phyloP scores from a whole-genome alignment of 2,888 invertebrate genomes.

The Eilema griseolum region DNA sequence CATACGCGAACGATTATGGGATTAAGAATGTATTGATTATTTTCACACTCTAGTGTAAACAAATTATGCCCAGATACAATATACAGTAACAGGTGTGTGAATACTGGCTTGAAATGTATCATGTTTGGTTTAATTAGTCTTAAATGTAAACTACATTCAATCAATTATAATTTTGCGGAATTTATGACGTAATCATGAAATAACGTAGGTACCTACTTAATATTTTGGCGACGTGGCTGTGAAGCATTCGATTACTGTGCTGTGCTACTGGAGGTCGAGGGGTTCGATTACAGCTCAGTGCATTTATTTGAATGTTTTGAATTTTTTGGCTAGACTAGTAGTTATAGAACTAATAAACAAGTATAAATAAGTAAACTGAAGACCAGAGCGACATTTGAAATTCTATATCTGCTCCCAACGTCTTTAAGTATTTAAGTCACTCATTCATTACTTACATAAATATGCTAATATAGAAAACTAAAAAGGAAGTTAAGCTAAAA shows the following conservation, averaged over 20 bases:
- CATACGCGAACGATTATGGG: slow-evolving; percentile 34
- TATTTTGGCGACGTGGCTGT: too few species aligned
- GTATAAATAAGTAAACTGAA: neutral
- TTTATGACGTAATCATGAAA: neutral
- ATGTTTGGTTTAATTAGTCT: slow-evolving; percentile 22
- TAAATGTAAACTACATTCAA: slow-evolving; percentile 19
- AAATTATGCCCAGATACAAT: slow-evolving; percentile 33
- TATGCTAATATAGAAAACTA: too few species aligned
- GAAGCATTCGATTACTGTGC: too few species aligned
- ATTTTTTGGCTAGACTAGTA: too few species aligned
- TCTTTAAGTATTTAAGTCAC: too few species aligned
- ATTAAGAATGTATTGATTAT: slow-evolving; percentile 40
- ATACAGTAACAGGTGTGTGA: slow-evolving; percentile 37
- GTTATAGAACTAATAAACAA: too few species aligned
- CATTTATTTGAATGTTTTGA: too few species aligned
- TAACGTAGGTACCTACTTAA: neutral
- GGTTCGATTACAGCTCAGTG: too few species aligned
- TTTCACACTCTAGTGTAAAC: slow-evolving; percentile 40
- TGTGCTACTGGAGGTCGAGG: too few species aligned
- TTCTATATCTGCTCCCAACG: neutral
- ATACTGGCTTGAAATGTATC: slow-evolving; percentile 28
- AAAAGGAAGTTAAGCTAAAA: neutral
- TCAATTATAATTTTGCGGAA: neutral
- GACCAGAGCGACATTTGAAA: neutral
- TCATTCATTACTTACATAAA: too few species aligned